phyloP scores from a whole-genome alignment of 1,140 invertebrate species.

The Drosophila ercepeae region DNA sequence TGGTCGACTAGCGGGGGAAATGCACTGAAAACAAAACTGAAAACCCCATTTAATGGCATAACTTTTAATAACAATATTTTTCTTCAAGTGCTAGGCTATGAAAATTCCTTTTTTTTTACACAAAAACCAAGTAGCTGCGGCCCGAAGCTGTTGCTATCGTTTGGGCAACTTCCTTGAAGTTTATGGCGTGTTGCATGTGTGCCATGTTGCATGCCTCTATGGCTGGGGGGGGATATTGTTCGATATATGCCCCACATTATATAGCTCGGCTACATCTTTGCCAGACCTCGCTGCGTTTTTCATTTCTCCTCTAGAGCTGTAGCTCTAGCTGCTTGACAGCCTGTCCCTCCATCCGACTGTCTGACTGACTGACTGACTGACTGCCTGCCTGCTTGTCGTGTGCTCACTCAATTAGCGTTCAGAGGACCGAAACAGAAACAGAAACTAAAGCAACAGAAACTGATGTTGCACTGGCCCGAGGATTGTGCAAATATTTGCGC shows the following conservation, averaged over 20 bases:
- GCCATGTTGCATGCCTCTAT: constrained; percentile 58
- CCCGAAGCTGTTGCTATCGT: constrained; percentile 11
- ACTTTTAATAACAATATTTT: not conserved
- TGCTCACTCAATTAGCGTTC: constrained; percentile 80
- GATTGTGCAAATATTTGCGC: constrained; percentile 77
- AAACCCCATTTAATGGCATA: too few species aligned
- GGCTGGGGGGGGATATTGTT: constrained; percentile 28
- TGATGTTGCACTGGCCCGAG: constrained; percentile 49
- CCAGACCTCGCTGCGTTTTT: constrained; percentile 76
- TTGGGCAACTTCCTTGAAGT: constrained; percentile 71
- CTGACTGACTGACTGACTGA: constrained; percentile 23
- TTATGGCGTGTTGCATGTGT: constrained; percentile 56
- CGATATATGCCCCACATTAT: constrained; percentile 62
- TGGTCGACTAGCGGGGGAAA: constrained; percentile 24
- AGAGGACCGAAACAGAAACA: constrained; percentile 72
- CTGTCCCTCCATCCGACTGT: constrained; percentile 12
- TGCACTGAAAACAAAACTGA: not conserved
- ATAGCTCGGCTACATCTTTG: constrained; percentile 31
- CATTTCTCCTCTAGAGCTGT: constrained; percentile 68
- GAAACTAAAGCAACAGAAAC: constrained; percentile 39
- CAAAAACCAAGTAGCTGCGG: not conserved
- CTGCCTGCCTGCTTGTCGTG: constrained; percentile 58
- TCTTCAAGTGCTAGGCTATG: constrained; percentile 21
- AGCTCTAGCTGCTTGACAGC: constrained; percentile 46
- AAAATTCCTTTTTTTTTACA: constrained; percentile 31